phyloP scores from a whole-genome alignment of 2,888 invertebrate species.

The Campopleginae sp. region DNA sequence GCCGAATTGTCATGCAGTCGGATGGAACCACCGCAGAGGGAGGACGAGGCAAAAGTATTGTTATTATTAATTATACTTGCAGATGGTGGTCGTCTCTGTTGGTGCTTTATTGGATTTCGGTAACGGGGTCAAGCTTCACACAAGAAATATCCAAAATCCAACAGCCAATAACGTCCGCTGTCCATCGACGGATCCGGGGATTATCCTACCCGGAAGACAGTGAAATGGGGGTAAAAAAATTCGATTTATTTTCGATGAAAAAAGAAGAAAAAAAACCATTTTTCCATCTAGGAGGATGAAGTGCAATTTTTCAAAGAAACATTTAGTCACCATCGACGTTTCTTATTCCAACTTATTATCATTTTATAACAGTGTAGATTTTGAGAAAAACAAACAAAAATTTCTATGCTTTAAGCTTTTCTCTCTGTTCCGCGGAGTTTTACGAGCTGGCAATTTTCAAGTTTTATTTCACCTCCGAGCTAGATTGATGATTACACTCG shows the following conservation, averaged over 20 bases:
- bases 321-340: not conserved
- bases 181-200: constrained; percentile 73
- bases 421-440: not conserved
- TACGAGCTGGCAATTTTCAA: constrained; percentile 18
- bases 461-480: constrained; percentile 34
- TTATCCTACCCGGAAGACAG: constrained; percentile 78
- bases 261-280: not conserved
- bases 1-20: not conserved
- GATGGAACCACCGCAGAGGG: not conserved
- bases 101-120: constrained; percentile 18
- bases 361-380: not conserved
- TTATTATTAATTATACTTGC: constrained; percentile 19
- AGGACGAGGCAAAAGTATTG: not conserved
- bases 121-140: constrained; percentile 9
- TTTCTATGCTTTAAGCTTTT: not conserved
- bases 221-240: constrained; percentile 76
- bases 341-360: not conserved
- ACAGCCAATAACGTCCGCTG: constrained; percentile 43
- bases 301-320: not conserved
- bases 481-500: constrained; percentile 39
- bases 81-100: constrained; percentile 30
- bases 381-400: not conserved
- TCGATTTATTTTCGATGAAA: not conserved
- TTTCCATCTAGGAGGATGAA: not conserved
- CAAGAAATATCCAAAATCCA: constrained; percentile 12